A percentile compares a stretch with the other conserved stretches of the same genome.
Conservation (phyloP, 2,113 vertebrate genomes). For the Numenius arquata region DNA sequence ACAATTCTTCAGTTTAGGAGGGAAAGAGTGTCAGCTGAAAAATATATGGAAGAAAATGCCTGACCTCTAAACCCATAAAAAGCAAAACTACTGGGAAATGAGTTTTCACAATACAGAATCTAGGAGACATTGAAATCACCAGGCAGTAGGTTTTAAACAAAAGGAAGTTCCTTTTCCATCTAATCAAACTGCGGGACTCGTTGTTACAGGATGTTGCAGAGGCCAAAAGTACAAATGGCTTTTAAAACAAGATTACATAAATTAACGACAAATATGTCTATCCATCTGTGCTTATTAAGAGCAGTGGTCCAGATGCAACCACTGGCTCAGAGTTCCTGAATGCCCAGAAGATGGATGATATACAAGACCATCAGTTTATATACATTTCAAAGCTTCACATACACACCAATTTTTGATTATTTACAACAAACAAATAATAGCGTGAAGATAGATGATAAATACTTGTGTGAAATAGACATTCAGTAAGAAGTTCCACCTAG, state of each 20-base stretch:
- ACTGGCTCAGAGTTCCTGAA: not conserved
- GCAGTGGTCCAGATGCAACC: not conserved
- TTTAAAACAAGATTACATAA: slow-evolving; percentile 55
- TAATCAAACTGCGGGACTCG: slow-evolving; percentile 30
- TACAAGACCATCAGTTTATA: not conserved
- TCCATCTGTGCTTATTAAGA: not conserved
- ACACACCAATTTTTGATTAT: not conserved
- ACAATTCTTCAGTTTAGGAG: not conserved
- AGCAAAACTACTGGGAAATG: not conserved
- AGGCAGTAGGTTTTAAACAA: slow-evolving; percentile 38
- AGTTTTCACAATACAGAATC: not conserved
- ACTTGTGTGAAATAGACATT: not conserved
- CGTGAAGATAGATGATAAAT: not conserved
- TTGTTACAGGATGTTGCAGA: slow-evolving; percentile 50
- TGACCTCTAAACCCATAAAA: not conserved
- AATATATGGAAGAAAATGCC: not conserved
- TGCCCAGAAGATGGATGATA: not conserved
- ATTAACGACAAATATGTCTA: not conserved
- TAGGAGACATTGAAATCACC: slow-evolving; percentile 8
- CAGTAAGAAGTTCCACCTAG: not conserved
- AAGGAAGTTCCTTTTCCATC: slow-evolving; percentile 57
- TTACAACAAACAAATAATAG: not conserved
- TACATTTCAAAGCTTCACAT: not conserved
- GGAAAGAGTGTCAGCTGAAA: not conserved
- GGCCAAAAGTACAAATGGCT: slow-evolving; percentile 61